Base-by-base conservation (phyloP, 2,888 invertebrate species). In the Nemotelus pantherinus region DNA sequence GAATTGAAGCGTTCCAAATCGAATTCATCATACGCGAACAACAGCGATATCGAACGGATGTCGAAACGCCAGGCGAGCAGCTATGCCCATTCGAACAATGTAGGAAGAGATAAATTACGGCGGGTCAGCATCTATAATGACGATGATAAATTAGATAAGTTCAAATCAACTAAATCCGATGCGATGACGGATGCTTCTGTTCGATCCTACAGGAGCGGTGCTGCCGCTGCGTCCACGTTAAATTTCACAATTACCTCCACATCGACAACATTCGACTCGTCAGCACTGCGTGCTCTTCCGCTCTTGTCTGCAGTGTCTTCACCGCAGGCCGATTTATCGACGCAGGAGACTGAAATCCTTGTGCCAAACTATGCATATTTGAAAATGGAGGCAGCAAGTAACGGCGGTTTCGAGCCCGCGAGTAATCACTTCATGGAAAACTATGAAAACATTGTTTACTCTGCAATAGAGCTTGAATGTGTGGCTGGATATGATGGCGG, bases 401-500 rank as follows among this genome's bases (percentile, higher is more conserved):
- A 70, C 76, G 74, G 68, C 74, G 70, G 55, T 5, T 6, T n/a
- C 25, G 50, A 25, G 6, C 10, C 43, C 43, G 74, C 63, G 9
- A 48, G 74, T 48, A 77, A 77, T 74, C 86, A 86, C 81, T 84
- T 87, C 65, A 44, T 74, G 63, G 87, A 87, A 79, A 87, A 84
- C 82, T 87, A 87, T 78, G 87, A 87, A 82, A 78, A 87, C 81
- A 85, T 86, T 68, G 84, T 87, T 78, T 86, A 86, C 82, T 87
- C 87, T 63, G 86, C 87, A 88, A 87, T 96, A 83, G 93, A 94
- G 83, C 92, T 96, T 78, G 94, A 95, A 83, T 96, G 96, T 86
- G 91, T 94, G 78, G 91, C 94, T 0, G 96, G 96, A 64, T 95
- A 95, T 86, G 95, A 96, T 84, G 96, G 96, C 1, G 96, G 96